Evolutionary conservation across 2,888 invertebrate species (phyloP), one percentile per base, ranked within the genome.

Genomic region (Drosophila greeni): DNA sequence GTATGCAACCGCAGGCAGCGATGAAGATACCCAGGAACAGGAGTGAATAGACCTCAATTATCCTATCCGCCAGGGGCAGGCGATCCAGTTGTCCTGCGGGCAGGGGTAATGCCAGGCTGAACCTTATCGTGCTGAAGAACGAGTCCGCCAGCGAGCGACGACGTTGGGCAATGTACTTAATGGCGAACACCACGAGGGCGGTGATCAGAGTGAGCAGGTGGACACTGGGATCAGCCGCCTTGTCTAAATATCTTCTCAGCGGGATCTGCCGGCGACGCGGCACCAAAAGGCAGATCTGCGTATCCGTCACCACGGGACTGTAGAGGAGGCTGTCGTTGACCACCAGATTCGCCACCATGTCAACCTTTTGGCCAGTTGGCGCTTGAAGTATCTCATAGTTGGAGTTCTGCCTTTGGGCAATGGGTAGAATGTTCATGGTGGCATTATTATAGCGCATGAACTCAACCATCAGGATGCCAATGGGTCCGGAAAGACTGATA

Each of bases 101-200:
- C 20, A 48, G 14, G 2, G 62, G 65, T 3, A 57, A 2, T 3
- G 20, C 53, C 8, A 56, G 5, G 1, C 0, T 0, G 3, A 51
- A 34, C 2, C 65, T 26, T 5, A 54, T 0, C 8, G 29, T 33
- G 5, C 6, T 16, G 2, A 52, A 45, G 1, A 57, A 1, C 5
- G 37, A 7, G 5, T 24, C 14, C 11, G 14, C 0, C 11, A 61
- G 12, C n/a, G 33, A 24, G 5, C 37, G 49, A 1, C 16, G 37
- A 1, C 34, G 49, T 14, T 67, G 49, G 1, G 42, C n/a, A 0
- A 67, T 14, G 18, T 43, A 70, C 12, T 67, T 67, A 9, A 67
- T 23, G 0, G 8, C 8, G 2, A 47, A n/a, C 3, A 45, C 8
- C 14, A n/a, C 1, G 2, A 51, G 11, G 12, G 3, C 2, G 6